phyloP scores from a whole-genome alignment of 1,140 invertebrate genomes.

The Calliphora vicina region DNA sequence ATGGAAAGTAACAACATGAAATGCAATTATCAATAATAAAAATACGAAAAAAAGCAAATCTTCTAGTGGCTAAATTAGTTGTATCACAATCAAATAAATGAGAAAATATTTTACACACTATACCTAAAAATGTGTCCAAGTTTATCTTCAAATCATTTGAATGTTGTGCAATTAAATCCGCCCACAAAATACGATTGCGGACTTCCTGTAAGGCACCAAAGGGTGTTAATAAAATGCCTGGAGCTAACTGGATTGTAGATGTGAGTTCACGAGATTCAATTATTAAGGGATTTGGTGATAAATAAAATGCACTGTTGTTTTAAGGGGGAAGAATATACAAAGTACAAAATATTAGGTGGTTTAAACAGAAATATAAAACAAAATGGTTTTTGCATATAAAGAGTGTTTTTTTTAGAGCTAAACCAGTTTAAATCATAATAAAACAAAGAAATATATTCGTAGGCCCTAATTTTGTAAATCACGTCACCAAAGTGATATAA shows the following conservation, averaged over 20 bases:
- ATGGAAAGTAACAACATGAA: not conserved
- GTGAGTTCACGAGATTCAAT: conserved; percentile 56
- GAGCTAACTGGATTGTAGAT: conserved; percentile 56
- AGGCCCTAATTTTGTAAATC: no score
- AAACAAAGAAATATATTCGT: no score
- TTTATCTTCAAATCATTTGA: conserved; percentile 58
- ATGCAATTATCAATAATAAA: conserved; percentile 3
- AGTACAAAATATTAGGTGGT: no score
- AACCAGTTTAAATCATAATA: no score
- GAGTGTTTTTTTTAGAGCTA: no score
- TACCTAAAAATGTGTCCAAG: conserved; percentile 59
- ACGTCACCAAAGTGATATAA: no score
- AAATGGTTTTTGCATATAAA: not conserved
- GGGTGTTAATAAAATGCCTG: conserved; percentile 56
- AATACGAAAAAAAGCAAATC: not conserved
- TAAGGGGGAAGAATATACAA: not conserved
- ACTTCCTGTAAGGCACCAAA: conserved; percentile 59
- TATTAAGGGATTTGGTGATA: conserved; percentile 58
- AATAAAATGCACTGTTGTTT: conserved; percentile 47
- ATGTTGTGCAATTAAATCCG: conserved; percentile 57
- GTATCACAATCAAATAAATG: not conserved
- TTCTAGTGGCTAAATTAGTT: not conserved
- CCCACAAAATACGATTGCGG: conserved; percentile 60
- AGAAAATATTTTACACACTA: conserved; percentile 1
- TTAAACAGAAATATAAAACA: not conserved